Conservation (phyloP, 1,140 invertebrate genomes). For the Drosophila neocordata region DNA sequence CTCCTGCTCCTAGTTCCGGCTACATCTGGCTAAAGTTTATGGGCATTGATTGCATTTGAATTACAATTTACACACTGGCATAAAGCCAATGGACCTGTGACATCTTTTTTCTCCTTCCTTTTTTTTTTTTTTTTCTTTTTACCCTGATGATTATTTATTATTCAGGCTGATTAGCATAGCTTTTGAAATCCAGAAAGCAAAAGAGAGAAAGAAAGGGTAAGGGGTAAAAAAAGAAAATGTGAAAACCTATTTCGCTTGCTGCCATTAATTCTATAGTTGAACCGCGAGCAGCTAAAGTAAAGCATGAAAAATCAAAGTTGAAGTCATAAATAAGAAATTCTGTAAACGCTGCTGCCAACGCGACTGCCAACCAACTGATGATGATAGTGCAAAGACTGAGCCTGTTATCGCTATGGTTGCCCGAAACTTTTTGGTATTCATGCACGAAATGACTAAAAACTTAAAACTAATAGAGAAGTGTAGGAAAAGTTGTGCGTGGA, state of each 20-base stretch:
- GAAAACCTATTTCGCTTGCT: background rate
- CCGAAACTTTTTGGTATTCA: slow-evolving; percentile 69
- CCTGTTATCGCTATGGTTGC: slow-evolving; percentile 52
- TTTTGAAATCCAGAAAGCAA: background rate
- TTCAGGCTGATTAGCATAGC: slow-evolving; percentile 8
- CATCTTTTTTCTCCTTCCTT: background rate
- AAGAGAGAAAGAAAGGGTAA: background rate
- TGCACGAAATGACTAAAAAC: slow-evolving; percentile 73
- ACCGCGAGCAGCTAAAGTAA: slow-evolving; percentile 9
- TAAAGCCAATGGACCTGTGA: slow-evolving; percentile 9
- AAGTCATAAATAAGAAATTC: slow-evolving; percentile 61
- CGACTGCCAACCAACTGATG: slow-evolving; percentile 15
- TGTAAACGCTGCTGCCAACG: slow-evolving; percentile 22
- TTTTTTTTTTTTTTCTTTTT: background rate
- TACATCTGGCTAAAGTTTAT: slow-evolving; percentile 1
- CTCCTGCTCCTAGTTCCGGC: background rate
- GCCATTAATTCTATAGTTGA: background rate
- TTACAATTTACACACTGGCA: slow-evolving; percentile 11
- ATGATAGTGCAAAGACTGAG: slow-evolving; percentile 57
- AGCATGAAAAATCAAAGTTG: slow-evolving; percentile 58
- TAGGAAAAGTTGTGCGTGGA: slow-evolving; percentile 53
- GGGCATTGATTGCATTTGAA: slow-evolving; percentile 11
- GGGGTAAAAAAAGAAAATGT: background rate
- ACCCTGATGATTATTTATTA: slow-evolving; percentile 8
- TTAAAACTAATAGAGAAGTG: slow-evolving; percentile 71